Evolutionary conservation across 2,113 vertebrate genomes (phyloP).

Genomic region (Pterocles burchelli): DNA sequence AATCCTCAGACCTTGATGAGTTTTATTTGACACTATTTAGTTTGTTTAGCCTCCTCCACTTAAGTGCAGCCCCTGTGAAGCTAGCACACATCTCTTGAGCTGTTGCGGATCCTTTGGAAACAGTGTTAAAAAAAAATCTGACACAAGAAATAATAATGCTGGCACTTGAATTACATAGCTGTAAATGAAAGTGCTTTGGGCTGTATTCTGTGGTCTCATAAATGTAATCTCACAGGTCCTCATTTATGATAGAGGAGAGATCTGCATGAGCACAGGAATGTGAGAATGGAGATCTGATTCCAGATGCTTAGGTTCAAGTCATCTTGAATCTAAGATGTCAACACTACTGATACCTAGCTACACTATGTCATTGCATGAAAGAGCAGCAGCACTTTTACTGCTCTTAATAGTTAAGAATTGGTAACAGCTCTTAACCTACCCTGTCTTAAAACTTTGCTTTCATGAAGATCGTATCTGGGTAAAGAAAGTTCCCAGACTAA

Average conservation of each 20-base stretch:
- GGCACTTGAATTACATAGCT: background rate
- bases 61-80: background rate
- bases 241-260: background rate
- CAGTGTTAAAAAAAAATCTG: background rate
- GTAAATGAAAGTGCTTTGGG: background rate
- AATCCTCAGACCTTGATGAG: background rate
- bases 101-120: background rate
- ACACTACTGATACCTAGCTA: background rate
- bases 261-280: background rate
- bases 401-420: background rate
- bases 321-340: too few relatives aligned
- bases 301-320: background rate
- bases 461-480: background rate
- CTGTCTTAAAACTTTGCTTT: background rate
- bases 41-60: background rate
- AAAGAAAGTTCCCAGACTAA: background rate
- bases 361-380: accelerated
- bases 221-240: background rate
- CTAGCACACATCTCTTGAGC: background rate
- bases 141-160: background rate
- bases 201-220: background rate
- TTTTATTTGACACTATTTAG: background rate
- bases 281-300: background rate
- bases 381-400: background rate
- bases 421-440: background rate